A percentile compares a stretch with the other conserved stretches of the same genome.
Evolutionary conservation across 1,140 invertebrate species (phyloP).

Genomic region (Platyscapa corneri): DNA sequence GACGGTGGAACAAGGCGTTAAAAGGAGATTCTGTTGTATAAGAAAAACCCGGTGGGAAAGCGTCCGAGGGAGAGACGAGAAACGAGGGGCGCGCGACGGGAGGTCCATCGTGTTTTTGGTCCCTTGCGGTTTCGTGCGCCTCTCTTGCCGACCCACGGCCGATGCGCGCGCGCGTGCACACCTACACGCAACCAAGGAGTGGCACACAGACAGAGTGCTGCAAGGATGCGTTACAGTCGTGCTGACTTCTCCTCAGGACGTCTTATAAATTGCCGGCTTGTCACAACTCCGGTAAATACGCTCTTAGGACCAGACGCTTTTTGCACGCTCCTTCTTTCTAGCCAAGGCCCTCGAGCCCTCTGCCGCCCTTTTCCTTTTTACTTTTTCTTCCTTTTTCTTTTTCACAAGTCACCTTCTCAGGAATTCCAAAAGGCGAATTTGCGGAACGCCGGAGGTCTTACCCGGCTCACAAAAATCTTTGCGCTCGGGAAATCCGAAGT

Average conservation of each 20-base stretch:
- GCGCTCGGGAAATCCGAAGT: too few relatives aligned
- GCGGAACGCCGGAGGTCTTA: not conserved
- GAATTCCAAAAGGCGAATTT: not conserved
- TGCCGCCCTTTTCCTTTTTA: not conserved
- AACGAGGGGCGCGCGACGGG: constrained; percentile 16
- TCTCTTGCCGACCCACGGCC: not conserved
- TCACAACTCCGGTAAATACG: constrained; percentile 49
- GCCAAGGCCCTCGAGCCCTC: not conserved
- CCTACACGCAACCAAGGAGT: not conserved
- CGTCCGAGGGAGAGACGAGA: not conserved
- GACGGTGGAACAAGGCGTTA: not conserved
- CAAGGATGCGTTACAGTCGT: not conserved
- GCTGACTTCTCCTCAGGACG: not conserved
- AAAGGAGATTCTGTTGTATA: not conserved
- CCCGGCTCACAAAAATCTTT: too few relatives aligned
- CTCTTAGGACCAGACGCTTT: constrained; percentile 16
- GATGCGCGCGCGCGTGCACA: not conserved
- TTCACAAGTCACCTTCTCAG: not conserved
- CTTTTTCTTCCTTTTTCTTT: not conserved
- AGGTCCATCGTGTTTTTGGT: constrained; percentile 29
- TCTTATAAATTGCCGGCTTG: constrained; percentile 43
- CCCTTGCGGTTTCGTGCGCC: constrained; percentile 20
- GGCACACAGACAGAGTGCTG: not conserved
- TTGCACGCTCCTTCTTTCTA: constrained; percentile 16
- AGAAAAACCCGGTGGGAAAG: not conserved